Evolutionary conservation across 1,140 invertebrate genomes (phyloP).

Genomic region (Drosophila rhopaloa): DNA sequence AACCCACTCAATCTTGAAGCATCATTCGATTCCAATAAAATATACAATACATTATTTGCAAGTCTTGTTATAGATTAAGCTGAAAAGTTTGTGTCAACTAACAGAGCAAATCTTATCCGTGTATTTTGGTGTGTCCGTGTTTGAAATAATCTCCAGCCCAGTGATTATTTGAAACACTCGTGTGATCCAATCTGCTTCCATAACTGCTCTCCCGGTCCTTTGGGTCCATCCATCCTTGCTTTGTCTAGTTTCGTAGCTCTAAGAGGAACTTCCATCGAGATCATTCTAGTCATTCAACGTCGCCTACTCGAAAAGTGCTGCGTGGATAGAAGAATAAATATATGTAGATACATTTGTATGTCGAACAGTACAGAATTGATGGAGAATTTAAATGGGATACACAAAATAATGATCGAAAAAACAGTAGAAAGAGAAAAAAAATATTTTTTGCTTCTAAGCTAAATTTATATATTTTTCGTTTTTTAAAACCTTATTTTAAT

Average conservation of each 20-base stretch:
- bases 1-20: slow-evolving; percentile 25
- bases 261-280: slow-evolving; percentile 71
- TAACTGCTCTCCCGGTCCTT: slow-evolving; percentile 16
- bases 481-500: too few relatives aligned
- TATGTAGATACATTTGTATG: too few relatives aligned
- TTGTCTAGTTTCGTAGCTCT: slow-evolving; percentile 59
- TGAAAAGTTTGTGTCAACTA: slow-evolving; percentile 33
- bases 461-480: too few relatives aligned
- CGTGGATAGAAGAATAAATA: background rate
- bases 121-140: slow-evolving; percentile 37
- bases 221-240: slow-evolving; percentile 3
- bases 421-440: background rate
- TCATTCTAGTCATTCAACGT: slow-evolving; percentile 36
- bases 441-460: too few relatives aligned
- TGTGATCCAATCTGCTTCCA: slow-evolving; percentile 16
- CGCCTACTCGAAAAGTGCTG: slow-evolving; percentile 54
- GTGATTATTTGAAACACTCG: slow-evolving; percentile 72
- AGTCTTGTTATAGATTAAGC: slow-evolving; percentile 44
- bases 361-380: background rate
- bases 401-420: background rate
- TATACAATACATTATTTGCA: slow-evolving; percentile 44
- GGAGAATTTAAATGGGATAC: background rate
- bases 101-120: slow-evolving; percentile 30
- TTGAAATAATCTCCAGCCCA: slow-evolving; percentile 79
- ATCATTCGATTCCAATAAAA: slow-evolving; percentile 40